A percentile compares a stretch with the other conserved stretches of the same genome.
These are phyloP conservation scores for Indicator indicator DNA, from an alignment of 2,113 vertebrate genomes.

Conservation along the genomic window DNA sequence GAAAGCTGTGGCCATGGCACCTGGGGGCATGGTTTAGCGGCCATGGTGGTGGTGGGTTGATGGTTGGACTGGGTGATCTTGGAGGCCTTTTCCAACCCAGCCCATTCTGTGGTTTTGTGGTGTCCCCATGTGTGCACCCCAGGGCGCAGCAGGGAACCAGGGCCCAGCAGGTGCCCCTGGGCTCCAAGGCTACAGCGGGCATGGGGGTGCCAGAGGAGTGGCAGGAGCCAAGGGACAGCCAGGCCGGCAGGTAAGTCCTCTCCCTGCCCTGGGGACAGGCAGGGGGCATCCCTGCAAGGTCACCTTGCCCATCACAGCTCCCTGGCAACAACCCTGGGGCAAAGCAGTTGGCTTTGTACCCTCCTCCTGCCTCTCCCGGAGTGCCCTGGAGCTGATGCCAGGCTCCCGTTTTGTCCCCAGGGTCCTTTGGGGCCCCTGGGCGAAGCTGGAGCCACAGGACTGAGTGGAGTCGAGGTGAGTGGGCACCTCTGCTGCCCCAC, in stretches of 20 bases:
- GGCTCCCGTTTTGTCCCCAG: constrained; percentile 45
- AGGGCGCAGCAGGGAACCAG: constrained; percentile 37
- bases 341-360: neutral
- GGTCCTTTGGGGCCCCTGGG: constrained; percentile 78
- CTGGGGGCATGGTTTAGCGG: too few species aligned
- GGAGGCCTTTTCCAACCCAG: too few species aligned
- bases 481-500: neutral
- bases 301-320: neutral
- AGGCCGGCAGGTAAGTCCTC: constrained; percentile 75
- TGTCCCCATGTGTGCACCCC: neutral
- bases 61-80: too few species aligned
- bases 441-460: constrained; percentile 72
- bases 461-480: constrained; percentile 79
- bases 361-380: neutral
- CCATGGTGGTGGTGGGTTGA: too few species aligned
- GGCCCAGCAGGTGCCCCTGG: constrained; percentile 74
- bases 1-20: too few species aligned
- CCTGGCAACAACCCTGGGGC: neutral
- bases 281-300: neutral
- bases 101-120: too few species aligned
- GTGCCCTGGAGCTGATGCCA: neutral
- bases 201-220: constrained; percentile 75
- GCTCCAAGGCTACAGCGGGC: constrained; percentile 69
- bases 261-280: fast-evolving
- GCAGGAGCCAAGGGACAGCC: constrained; percentile 76